Conservation (phyloP, 2,113 vertebrate genomes). For the Stomatorhinus ivindoensis region DNA sequence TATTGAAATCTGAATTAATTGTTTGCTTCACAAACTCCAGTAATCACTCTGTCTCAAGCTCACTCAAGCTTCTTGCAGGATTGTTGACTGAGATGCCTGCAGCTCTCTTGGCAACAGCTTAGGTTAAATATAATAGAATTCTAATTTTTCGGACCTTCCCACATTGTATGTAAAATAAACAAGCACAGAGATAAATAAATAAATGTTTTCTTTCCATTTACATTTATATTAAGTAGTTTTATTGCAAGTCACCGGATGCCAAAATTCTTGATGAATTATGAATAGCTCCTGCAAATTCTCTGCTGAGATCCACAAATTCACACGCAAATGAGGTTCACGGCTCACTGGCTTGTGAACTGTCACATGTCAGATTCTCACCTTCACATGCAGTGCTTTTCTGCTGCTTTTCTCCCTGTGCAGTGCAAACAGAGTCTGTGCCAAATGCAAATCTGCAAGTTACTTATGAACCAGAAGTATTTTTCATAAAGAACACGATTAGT, state of each 20-base stretch:
- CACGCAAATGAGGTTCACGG: neutral
- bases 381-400: neutral
- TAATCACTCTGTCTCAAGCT: neutral
- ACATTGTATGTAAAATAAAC: neutral
- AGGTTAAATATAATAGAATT: neutral
- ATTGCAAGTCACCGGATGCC: neutral
- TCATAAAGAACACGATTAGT: neutral
- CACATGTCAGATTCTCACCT: neutral
- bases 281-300: neutral
- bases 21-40: neutral
- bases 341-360: neutral
- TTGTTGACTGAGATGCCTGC: neutral
- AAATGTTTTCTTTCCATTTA: neutral
- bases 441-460: neutral
- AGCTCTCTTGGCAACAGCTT: neutral
- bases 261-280: neutral
- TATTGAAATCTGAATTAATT: neutral
- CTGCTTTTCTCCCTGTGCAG: neutral
- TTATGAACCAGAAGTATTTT: neutral
- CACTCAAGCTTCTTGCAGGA: neutral
- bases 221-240: slow-evolving; percentile 3
- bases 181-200: neutral
- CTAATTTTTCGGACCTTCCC: neutral
- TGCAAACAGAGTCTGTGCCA: neutral
- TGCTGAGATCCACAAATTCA: neutral